Percentiles rank a stretch among this genome's conserved stretches.
Conservation (phyloP, 1,140 invertebrate species). For the Micrasema minimum region DNA sequence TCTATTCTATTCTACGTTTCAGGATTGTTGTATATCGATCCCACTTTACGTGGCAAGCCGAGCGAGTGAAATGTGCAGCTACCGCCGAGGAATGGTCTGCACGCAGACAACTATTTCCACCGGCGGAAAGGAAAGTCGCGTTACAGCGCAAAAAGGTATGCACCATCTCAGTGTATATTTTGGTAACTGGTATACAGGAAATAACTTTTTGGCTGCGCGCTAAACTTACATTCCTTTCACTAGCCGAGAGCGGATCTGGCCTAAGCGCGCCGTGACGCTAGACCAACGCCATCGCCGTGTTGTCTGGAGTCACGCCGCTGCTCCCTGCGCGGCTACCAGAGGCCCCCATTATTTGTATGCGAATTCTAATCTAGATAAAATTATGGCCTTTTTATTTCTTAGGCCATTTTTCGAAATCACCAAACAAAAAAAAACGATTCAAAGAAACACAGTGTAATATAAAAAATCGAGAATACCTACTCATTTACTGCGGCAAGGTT, state of each 20-base stretch:
- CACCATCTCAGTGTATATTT: not conserved
- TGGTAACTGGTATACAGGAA: not conserved
- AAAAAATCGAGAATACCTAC: no score
- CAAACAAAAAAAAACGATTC: no score
- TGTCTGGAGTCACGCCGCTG: constrained; percentile 22
- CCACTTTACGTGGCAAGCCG: constrained; percentile 59
- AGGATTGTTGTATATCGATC: constrained; percentile 45
- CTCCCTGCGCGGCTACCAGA: constrained; percentile 32
- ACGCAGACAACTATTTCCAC: not conserved
- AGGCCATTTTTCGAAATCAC: no score
- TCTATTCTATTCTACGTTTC: constrained; percentile 40
- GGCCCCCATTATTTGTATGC: constrained; percentile 33
- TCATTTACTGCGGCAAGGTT: no score
- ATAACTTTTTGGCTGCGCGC: constrained; percentile 14
- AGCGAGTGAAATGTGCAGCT: constrained; percentile 34
- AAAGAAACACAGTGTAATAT: no score
- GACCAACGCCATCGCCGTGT: constrained; percentile 36
- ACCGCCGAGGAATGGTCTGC: constrained; percentile 8
- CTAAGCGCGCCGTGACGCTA: constrained; percentile 31
- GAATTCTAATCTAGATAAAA: constrained; percentile 36
- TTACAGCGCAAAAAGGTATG: not conserved
- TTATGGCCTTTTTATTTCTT: constrained; percentile 5
- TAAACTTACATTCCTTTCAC: constrained; percentile 4
- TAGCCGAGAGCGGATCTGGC: constrained; percentile 9
- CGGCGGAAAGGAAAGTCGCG: constrained; percentile 10